Evolutionary conservation across 2,797 vertebrate species (phyloP), one percentile per base, ranked within the genome.

Genomic region (Myotis pilosus): DNA sequence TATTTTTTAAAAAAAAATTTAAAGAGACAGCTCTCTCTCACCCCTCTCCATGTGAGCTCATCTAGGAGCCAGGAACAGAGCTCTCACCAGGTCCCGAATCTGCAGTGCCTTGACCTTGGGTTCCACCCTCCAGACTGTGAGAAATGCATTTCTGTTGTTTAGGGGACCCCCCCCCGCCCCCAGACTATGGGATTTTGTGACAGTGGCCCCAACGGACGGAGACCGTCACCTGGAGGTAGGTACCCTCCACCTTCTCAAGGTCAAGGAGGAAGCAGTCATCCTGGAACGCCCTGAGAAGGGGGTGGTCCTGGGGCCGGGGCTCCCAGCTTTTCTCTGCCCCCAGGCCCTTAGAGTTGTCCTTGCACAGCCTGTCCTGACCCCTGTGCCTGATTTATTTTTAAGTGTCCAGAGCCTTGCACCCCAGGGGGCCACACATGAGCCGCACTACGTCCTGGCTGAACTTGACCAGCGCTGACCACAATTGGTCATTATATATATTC

Each of bases 201-300:
- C 3, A 86, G 28, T 51, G 2, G 22, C 38, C 41, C 5, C 2
- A 55, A 33, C 5, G 7, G 53, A n/a, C 28, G 2, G 20, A 41
- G 69, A 55, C 20, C 3, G 5, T 33, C 28, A 22, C 25, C 6
- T 3, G 19, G 62, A 38, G 5, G 22, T 28, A 5, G 36, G 28
- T 1, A 33, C 30, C 36, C 33, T 25, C 7, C 47, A 20, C 9
- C 6, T 8, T 12, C 22, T 12, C 20, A 44, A 30, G 17, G 30
- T 25, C 53, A 22, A 55, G 20, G 55, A 68, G n/a, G 36, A 84
- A 87, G 28, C 28, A 23, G 19, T 53, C 12, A 0, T 10, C 22
- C 6, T 1, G 25, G 33, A 51, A 22, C 2, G 2, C 1, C 4
- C 30, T 1, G n/a, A 19, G 69, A n/a, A 17, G 5, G 1, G 0